Base-by-base conservation (phyloP, 1,140 invertebrate species). In the Nebria ingens region DNA sequence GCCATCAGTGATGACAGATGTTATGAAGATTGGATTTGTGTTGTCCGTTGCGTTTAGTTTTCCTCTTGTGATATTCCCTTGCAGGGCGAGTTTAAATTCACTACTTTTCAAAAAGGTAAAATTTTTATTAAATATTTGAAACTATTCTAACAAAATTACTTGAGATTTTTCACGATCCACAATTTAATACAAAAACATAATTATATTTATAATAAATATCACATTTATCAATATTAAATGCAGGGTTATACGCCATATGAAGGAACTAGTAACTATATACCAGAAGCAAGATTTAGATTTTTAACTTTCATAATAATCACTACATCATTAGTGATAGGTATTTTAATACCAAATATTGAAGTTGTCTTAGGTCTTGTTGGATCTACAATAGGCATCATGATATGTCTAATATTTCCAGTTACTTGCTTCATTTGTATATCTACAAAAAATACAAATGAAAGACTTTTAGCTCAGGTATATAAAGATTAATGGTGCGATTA, bases 31-130 rank as follows among this genome's bases (percentile, higher is more conserved):
- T 59, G 91, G 92, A 21, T 98, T 98, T 78, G 86, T 98, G 1
- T 74, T 97, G 49, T 97, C 93, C 0, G 81, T 98, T 34, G 91
- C 92, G 17, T 88, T 97, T 65, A 96, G 92, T 69, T 97, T 98
- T 76, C 96, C 95, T 11, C 76, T 98, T 53, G 91, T 97, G 54
- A 91, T 98, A 68, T 98, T 97, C 74, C 95, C 96, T 9, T 97
- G 94, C 69, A 74, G 96, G 57, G 89, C 89, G 3, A 95, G 92
- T 71, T 74, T 98, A 2, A 89, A 95, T 73, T 98, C 93, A 0
- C 79, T 98, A 51, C 68, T 97, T 0, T 96, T 89, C 70, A 81
- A 84, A 68, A 83, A 86, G 77, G 92, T 93, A 79, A 71, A 66
- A 65, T 57, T 54, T 52, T 59, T 38, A 51, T 56, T 42, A 20